These are phyloP conservation scores for Scotopteryx bipunctaria DNA, from an alignment of 2,888 invertebrate species.

Conservation along the genomic window DNA sequence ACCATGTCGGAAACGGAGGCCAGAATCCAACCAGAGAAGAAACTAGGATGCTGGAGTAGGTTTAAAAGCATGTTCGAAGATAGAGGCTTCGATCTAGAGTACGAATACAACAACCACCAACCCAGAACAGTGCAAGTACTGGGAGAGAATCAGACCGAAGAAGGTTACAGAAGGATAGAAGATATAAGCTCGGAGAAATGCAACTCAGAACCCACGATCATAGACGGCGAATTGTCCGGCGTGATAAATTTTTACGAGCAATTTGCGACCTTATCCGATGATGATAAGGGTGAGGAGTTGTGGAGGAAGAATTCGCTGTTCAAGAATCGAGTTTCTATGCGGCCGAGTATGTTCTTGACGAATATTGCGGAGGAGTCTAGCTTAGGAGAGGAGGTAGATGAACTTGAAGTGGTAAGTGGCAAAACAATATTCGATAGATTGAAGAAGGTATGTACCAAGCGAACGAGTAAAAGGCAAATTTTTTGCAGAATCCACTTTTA, in stretches of 20 bases:
- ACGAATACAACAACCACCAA: constrained; percentile 55
- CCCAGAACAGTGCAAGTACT: constrained; percentile 37
- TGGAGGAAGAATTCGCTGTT: constrained; percentile 52
- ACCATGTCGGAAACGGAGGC: constrained; percentile 29
- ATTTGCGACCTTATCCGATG: constrained; percentile 66
- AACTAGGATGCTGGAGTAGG: constrained; percentile 68
- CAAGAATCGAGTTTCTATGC: constrained; percentile 67
- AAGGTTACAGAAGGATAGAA: constrained; percentile 58
- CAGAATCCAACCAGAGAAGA: constrained; percentile 19
- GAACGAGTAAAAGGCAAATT: neutral
- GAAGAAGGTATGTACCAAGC: no score
- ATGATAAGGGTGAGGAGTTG: constrained; percentile 56
- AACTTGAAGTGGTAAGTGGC: constrained; percentile 66
- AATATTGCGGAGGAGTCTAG: constrained; percentile 72
- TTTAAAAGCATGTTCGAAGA: constrained; percentile 72
- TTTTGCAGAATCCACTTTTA: no score
- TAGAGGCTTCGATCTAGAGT: constrained; percentile 74
- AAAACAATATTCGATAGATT: neutral
- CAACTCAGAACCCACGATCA: constrained; percentile 36
- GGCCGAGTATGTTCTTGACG: constrained; percentile 70
- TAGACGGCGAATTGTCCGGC: constrained; percentile 57
- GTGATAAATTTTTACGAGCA: constrained; percentile 75
- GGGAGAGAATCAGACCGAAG: constrained; percentile 51
- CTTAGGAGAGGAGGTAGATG: constrained; percentile 57
- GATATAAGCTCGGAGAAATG: constrained; percentile 46